Conservation (phyloP, 2,888 invertebrate genomes). For the Dendrolimus houi region DNA sequence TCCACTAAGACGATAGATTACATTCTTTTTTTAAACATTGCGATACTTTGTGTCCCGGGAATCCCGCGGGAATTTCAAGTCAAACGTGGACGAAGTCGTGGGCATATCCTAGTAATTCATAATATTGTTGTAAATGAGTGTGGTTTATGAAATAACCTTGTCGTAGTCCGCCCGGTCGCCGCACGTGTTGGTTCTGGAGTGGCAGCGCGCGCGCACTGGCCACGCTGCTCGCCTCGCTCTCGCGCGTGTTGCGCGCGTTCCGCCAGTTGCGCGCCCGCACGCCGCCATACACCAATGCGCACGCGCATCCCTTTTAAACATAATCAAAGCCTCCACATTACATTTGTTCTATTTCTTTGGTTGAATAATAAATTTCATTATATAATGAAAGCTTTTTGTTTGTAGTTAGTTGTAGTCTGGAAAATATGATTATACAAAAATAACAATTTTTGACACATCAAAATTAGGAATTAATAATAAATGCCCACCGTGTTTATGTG, state of each 20-base stretch:
- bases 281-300: conserved; percentile 6
- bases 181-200: neutral
- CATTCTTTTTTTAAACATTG: too few relatives aligned
- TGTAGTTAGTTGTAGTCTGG: conserved; percentile 5
- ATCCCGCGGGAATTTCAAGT: too few relatives aligned
- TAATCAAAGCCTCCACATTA: neutral
- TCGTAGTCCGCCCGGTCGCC: neutral
- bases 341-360: conserved; percentile 19
- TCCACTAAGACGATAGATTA: too few relatives aligned
- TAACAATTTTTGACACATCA: too few relatives aligned
- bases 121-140: too few relatives aligned
- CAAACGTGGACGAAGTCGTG: too few relatives aligned
- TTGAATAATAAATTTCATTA: conserved; percentile 16
- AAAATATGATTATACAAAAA: neutral
- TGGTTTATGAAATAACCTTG: too few relatives aligned
- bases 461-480: too few relatives aligned
- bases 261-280: conserved; percentile 4
- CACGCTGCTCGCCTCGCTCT: neutral
- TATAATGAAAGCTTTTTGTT: conserved; percentile 3
- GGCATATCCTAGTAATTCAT: too few relatives aligned
- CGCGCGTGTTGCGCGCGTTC: conserved; percentile 10
- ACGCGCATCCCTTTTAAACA: conserved; percentile 8
- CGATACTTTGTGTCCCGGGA: too few relatives aligned
- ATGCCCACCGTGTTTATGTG: too few relatives aligned
- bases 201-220: neutral